Percentiles rank a stretch among this genome's conserved stretches.
These are phyloP conservation scores for Lydus trimaculatus DNA, from an alignment of 2,888 invertebrate genomes.

Conservation along the genomic window DNA sequence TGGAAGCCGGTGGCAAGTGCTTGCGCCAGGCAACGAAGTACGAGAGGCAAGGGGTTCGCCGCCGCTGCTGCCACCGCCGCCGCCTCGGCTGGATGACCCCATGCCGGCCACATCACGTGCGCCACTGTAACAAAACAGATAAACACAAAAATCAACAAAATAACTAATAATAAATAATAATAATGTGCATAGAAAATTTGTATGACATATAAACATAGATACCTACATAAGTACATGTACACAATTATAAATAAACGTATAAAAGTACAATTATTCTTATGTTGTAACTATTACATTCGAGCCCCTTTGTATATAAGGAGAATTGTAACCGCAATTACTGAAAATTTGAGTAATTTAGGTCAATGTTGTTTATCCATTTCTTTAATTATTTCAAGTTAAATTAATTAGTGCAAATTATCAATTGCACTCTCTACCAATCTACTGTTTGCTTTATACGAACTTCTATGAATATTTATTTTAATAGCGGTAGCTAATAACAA, in stretches of 20 bases:
- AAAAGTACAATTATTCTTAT: conserved; percentile 6
- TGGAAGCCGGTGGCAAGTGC: conserved; percentile 61
- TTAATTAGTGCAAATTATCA: too few species aligned
- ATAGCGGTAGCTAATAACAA: neutral
- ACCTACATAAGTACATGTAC: neutral
- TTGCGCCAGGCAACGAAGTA: conserved; percentile 59
- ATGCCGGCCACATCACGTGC: conserved; percentile 61
- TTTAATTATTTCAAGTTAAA: neutral
- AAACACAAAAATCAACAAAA: neutral
- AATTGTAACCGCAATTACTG: neutral
- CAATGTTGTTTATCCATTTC: neutral
- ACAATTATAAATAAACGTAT: conserved; percentile 5
- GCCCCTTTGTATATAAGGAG: conserved; percentile 11
- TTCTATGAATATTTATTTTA: neutral
- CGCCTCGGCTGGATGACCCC: conserved; percentile 55
- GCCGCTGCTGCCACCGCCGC: conserved; percentile 50
- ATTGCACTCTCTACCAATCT: too few species aligned
- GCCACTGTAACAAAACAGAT: conserved; percentile 60
- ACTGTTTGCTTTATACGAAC: neutral
- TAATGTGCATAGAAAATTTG: neutral
- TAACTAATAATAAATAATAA: neutral
- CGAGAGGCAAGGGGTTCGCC: conserved; percentile 53
- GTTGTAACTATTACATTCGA: conserved; percentile 8
- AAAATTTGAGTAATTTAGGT: neutral
- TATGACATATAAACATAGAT: neutral